Percentiles rank a stretch among this genome's conserved stretches.
Evolutionary conservation across 1,140 invertebrate species (phyloP).

Genomic region (Leptopilina boulardi): DNA sequence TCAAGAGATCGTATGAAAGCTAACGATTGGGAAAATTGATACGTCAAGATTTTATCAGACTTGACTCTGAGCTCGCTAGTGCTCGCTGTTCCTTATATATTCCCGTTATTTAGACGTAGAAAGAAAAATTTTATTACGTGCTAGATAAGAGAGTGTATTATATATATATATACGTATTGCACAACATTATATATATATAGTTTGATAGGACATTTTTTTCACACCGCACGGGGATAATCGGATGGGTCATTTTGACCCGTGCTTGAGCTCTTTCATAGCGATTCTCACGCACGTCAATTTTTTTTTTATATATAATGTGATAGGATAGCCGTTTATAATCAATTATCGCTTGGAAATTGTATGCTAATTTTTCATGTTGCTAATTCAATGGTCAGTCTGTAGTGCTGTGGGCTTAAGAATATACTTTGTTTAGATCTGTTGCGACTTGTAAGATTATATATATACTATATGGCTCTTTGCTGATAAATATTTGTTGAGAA

Average conservation of each 20-base stretch:
- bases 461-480: no score
- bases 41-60: slow-evolving; percentile 30
- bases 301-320: neutral
- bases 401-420: neutral
- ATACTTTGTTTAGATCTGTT: no score
- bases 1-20: slow-evolving; percentile 3
- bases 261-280: neutral
- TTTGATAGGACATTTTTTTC: slow-evolving; percentile 29
- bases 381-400: neutral
- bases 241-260: slow-evolving; percentile 13
- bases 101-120: slow-evolving; percentile 18
- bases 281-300: neutral
- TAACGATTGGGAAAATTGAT: slow-evolving; percentile 33
- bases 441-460: no score
- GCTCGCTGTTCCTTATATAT: neutral
- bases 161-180: no score
- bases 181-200: neutral
- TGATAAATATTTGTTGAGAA: no score
- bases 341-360: slow-evolving; percentile 5
- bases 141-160: slow-evolving; percentile 17
- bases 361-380: neutral
- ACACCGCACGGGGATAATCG: neutral
- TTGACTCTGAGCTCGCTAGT: neutral
- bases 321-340: neutral
- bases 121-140: neutral